A percentile compares a stretch with the other conserved stretches of the same genome.
phyloP scores from a whole-genome alignment of 2,113 vertebrate species.

The Excalfactoria chinensis region DNA sequence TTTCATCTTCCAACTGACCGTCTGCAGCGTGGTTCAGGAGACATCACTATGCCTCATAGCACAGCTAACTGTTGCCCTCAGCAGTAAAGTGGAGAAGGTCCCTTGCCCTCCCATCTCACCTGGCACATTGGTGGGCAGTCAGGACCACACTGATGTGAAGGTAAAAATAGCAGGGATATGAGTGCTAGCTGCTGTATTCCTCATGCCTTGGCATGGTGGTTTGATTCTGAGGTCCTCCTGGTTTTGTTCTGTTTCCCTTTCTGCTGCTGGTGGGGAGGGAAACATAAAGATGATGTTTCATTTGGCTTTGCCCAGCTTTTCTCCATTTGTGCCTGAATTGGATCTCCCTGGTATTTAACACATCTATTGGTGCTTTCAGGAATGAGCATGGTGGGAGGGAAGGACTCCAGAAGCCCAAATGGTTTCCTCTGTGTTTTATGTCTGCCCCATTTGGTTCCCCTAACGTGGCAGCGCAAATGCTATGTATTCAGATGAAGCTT shows the following conservation, averaged over 20 bases:
- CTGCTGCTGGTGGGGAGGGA: neutral
- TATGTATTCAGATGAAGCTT: neutral
- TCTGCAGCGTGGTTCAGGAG: neutral
- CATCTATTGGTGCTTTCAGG: neutral
- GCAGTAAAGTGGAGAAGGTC: neutral
- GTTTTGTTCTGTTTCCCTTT: neutral
- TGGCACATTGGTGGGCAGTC: neutral
- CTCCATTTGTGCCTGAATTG: neutral
- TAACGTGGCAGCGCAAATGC: neutral
- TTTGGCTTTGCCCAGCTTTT: constrained; percentile 27
- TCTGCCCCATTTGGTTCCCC: neutral
- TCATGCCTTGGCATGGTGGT: neutral
- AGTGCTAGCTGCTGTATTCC: neutral
- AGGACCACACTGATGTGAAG: neutral
- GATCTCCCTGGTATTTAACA: neutral
- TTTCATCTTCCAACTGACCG: neutral
- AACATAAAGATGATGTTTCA: neutral
- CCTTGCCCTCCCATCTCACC: neutral
- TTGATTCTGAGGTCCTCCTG: neutral
- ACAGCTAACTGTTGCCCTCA: neutral
- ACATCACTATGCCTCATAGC: rapidly evolving
- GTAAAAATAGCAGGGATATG: neutral
- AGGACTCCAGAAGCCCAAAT: neutral
- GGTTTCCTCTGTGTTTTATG: neutral
- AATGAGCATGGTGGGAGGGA: neutral